Conservation (phyloP, 2,797 vertebrate genomes). For the Chelidonichthys spinosus region DNA sequence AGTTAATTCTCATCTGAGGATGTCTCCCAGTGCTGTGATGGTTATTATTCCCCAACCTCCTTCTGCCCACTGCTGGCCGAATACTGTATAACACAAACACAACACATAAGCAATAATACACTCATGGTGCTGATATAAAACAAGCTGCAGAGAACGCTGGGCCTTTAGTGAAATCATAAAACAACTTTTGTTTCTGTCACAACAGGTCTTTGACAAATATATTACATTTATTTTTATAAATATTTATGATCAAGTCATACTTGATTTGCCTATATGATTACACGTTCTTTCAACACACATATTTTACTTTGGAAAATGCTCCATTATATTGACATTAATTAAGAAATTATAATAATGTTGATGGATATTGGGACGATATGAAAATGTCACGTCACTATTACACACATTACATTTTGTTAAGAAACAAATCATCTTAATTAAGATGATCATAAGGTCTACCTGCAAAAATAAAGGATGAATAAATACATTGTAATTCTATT, state of each 20-base stretch:
- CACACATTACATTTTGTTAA: too few species aligned
- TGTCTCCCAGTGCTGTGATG: background rate
- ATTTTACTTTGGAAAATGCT: background rate
- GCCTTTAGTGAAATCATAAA: background rate
- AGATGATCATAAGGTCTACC: too few species aligned
- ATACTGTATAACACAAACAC: background rate
- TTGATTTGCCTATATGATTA: background rate
- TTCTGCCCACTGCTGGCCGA: constrained; percentile 69
- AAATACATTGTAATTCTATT: too few species aligned
- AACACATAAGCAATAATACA: background rate
- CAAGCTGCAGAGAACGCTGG: background rate
- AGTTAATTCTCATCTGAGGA: background rate
- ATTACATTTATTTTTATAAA: background rate
- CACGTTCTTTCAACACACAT: background rate
- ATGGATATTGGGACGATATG: background rate
- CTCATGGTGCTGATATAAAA: background rate
- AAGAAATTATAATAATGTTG: too few species aligned
- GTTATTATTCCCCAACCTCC: constrained; percentile 1
- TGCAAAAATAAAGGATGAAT: too few species aligned
- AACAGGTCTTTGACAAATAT: background rate
- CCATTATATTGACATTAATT: background rate
- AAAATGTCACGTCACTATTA: too few species aligned
- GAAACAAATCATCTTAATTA: too few species aligned
- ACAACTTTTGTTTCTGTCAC: background rate
- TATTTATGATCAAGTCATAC: too few species aligned